These are phyloP conservation scores for Rhamnusium bicolor DNA, from an alignment of 2,888 invertebrate genomes.

Conservation along the genomic window DNA sequence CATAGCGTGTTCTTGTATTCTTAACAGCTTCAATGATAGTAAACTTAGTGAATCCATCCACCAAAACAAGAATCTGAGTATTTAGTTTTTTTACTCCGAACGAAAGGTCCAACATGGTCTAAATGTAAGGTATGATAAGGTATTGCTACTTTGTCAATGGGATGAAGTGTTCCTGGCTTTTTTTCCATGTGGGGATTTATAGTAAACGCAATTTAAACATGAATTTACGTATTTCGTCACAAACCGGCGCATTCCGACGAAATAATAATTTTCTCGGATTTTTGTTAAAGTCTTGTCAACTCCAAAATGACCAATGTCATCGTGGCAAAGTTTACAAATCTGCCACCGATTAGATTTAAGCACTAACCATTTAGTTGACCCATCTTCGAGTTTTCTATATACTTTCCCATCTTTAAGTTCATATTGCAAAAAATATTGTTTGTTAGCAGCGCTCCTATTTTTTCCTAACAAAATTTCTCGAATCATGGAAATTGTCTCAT, in stretches of 20 bases:
- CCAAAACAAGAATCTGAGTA: neutral
- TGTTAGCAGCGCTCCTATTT: neutral
- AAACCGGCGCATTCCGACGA: neutral
- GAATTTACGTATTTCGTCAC: neutral
- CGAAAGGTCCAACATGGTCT: neutral
- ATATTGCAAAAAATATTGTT: neutral
- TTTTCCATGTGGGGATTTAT: neutral
- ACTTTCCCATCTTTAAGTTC: neutral
- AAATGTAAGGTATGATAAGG: conserved; percentile 6
- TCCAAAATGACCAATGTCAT: conserved; percentile 56
- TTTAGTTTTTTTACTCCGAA: neutral
- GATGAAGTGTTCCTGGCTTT: neutral
- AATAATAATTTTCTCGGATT: conserved; percentile 10
- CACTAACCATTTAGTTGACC: conserved; percentile 2
- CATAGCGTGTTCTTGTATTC: neutral
- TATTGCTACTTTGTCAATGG: neutral
- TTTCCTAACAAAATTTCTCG: neutral
- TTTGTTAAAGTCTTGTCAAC: conserved; percentile 9
- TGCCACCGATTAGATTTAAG: conserved; percentile 54
- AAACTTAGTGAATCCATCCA: neutral
- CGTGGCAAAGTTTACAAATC: conserved; percentile 60
- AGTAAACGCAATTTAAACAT: conserved; percentile 2
- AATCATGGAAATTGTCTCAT: neutral
- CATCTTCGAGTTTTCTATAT: neutral
- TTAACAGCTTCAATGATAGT: neutral